These are phyloP conservation scores for Euzetes globulus DNA, from an alignment of 2,888 invertebrate genomes.

Conservation along the genomic window DNA sequence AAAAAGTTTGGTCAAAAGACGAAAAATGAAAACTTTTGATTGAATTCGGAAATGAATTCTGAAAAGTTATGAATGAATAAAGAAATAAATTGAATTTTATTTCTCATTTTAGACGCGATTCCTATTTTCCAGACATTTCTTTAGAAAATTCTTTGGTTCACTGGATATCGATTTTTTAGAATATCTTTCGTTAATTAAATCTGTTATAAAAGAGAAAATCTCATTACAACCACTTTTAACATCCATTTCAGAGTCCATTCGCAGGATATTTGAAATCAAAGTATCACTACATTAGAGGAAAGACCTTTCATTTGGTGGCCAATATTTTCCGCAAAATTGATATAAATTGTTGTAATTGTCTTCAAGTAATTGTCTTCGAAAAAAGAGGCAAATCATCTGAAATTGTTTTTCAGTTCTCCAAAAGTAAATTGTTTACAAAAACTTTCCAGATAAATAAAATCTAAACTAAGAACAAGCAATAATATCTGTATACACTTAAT, in stretches of 20 bases:
- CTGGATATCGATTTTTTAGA: neutral
- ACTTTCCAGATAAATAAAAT: no score
- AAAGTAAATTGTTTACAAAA: no score
- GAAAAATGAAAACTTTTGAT: neutral
- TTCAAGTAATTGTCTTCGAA: no score
- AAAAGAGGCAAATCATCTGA: no score
- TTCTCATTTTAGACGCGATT: neutral
- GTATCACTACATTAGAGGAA: neutral
- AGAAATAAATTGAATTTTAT: slow-evolving; percentile 1
- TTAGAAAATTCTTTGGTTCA: neutral
- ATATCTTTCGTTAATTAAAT: neutral
- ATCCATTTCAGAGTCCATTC: neutral
- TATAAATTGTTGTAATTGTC: no score
- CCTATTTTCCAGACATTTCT: neutral
- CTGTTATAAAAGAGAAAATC: neutral
- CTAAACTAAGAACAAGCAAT: no score
- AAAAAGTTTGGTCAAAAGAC: neutral
- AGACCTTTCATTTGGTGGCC: no score
- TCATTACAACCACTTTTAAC: slow-evolving; percentile 4
- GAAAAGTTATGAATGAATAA: neutral
- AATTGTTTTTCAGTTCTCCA: no score
- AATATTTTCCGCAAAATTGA: no score
- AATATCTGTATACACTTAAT: no score
- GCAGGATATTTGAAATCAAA: neutral
- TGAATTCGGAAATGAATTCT: neutral